Percentiles rank a stretch among this genome's conserved stretches.
Conservation (phyloP, 2,888 invertebrate species). For the Leptura quadrifasciata region DNA sequence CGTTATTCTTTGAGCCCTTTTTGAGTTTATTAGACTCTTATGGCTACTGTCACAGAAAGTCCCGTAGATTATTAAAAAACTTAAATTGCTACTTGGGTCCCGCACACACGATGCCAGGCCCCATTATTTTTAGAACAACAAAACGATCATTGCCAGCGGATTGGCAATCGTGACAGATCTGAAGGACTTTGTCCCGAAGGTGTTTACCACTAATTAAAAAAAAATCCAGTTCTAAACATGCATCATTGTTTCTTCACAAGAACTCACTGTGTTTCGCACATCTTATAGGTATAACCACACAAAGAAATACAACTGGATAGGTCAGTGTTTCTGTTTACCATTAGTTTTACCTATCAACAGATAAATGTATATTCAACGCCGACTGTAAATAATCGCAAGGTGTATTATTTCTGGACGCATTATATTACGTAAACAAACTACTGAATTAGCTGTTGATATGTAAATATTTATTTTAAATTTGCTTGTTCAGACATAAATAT, state of each 20-base stretch:
- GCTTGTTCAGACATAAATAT: not conserved
- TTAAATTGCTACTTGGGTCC: too few species aligned
- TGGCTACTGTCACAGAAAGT: too few species aligned
- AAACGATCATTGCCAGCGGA: not conserved
- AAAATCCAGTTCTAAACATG: not conserved
- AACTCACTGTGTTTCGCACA: not conserved
- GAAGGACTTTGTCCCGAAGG: not conserved
- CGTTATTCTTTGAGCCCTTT: too few species aligned
- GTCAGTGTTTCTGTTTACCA: slow-evolving; percentile 3
- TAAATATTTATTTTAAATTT: not conserved
- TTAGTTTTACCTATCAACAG: not conserved
- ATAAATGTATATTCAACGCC: not conserved
- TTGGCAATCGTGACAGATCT: not conserved
- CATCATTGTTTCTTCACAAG: not conserved
- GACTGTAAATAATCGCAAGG: not conserved
- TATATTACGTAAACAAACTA: not conserved
- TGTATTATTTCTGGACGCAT: not conserved
- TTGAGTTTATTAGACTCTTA: too few species aligned
- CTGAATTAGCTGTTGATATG: not conserved
- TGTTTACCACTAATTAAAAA: not conserved
- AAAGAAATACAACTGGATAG: not conserved
- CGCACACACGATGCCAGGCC: not conserved
- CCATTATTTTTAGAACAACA: not conserved
- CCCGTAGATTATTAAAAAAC: too few species aligned
- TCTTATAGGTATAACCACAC: not conserved